Base-by-base conservation (phyloP, 2,888 invertebrate genomes). In the Brachylomia viminalis region DNA sequence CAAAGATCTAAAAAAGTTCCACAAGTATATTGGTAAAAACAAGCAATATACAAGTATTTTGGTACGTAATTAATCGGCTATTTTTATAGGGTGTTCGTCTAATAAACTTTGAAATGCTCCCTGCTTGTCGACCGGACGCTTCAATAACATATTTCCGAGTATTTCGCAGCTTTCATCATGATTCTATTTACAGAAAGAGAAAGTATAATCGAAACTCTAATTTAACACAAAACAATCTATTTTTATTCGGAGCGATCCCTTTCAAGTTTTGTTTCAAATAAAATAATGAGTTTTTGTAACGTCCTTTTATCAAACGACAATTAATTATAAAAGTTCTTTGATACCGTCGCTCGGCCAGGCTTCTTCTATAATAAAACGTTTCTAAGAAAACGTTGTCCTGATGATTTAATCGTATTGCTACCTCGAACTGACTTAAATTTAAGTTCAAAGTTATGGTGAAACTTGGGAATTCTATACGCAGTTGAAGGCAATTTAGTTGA, bases 281-380 rank as follows among this genome's bases (percentile, higher is more conserved):
- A 73, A 82, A 79, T 81, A 84, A 85, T 80, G 64, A 85, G 65
- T 79, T 85, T 82, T 77, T 69, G 68, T 77, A 64, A 76, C 72
- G 61, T 73, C 79, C 73, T 74, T 84, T 85, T 78, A 82, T 81
- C 80, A 87, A 86, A 82, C 71, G 76, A 77, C 80, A 85, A 86
- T 88, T 89, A 84, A 85, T 84, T 61, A 73, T 70, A 67, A 86
- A 83, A 82, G 72, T 77, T 72, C 72, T 87, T 88, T 88, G 77
- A 82, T 72, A 64, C 59, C 42, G 59, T 74, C 54, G n/a, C n/a
- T n/a, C n/a, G 42, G 45, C n/a, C 54, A 56, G 69, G 61, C 64
- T 86, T 77, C 70, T 75, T 79, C 66, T 20, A 64, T 78, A 73
- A 69, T 79, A 78, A 82, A 79, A 83, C 3, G 79, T 85, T 79